Base-by-base conservation (phyloP, 2,797 vertebrate genomes). In the Muscicapa striata region DNA sequence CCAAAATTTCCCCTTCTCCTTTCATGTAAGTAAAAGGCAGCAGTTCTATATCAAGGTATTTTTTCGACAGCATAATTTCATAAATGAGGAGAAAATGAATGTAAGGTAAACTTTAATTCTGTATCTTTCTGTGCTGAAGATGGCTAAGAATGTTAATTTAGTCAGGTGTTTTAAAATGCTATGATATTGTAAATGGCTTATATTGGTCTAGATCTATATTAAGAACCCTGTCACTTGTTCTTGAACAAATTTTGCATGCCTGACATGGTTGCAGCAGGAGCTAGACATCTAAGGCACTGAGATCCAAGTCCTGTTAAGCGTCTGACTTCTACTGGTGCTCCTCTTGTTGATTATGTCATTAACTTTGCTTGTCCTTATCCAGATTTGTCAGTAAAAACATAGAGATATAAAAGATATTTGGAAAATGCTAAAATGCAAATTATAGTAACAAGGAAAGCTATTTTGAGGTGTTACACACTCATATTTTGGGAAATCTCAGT, bases 171-270 rank as follows among this genome's bases (percentile, higher is more conserved):
- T 82, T 5, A 41, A 70, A 82, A 64, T 58, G 13, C 20, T 67
- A 0, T 40, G 13, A 6, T 79, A 24, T 32, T 0, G 0, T 57
- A 21, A 58, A n/a, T 58, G 29, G 23, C 34, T 80, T 68, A 20
- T 66, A 41, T 72, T 54, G 11, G 10, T 64, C 23, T 70, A 36
- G n/a, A 13, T 63, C 30, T 86, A 5, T 61, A 58, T 57, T 46
- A 77, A 86, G 13, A 87, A 51, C 5, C 1, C 21, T 48, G 13
- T 46, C 48, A 36, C 7, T 4, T 32, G 24, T 52, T 86, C 68
- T 77, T 54, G 36, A 77, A 66, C 7, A 46, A 54, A 84, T 81
- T 67, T 93, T 93, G 15, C 26, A 15, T 63, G 11, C 30, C 19
- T 84, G 66, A 27, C 43, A 51, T 70, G 49, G 12, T 81, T 89